A percentile compares a stretch with the other conserved stretches of the same genome.
Evolutionary conservation across 2,113 vertebrate species (phyloP).

Genomic region (Myotis davidii): DNA sequence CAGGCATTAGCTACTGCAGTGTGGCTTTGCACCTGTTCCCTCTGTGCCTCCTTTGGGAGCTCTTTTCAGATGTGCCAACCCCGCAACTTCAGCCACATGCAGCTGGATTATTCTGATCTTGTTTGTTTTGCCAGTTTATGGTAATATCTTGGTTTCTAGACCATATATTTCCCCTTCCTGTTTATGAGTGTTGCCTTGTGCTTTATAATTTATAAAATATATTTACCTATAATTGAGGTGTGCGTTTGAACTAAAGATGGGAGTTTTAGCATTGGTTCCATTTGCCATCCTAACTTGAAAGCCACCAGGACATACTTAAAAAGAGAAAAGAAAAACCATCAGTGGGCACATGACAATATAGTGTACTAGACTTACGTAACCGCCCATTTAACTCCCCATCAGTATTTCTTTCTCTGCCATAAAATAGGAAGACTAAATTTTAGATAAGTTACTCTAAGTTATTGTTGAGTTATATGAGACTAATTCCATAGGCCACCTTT

Average conservation of each 20-base stretch:
- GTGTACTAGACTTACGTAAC: background rate
- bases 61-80: background rate
- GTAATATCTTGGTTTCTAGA: background rate
- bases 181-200: background rate
- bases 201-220: constrained; percentile 1
- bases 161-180: background rate
- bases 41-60: background rate
- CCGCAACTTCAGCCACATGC: background rate
- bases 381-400: background rate
- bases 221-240: background rate
- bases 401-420: background rate
- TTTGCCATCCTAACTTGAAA: background rate
- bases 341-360: background rate
- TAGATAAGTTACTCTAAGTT: background rate
- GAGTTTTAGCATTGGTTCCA: background rate
- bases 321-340: background rate
- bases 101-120: background rate
- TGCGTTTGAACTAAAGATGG: background rate
- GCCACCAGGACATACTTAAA: background rate
- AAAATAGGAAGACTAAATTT: background rate
- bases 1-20: background rate
- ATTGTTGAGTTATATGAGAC: background rate
- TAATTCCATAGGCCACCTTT: background rate
- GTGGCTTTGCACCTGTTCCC: background rate
- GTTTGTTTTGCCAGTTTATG: background rate